These are phyloP conservation scores for Magallana gigas DNA, from an alignment of 1,140 invertebrate species.

Conservation along the genomic window DNA sequence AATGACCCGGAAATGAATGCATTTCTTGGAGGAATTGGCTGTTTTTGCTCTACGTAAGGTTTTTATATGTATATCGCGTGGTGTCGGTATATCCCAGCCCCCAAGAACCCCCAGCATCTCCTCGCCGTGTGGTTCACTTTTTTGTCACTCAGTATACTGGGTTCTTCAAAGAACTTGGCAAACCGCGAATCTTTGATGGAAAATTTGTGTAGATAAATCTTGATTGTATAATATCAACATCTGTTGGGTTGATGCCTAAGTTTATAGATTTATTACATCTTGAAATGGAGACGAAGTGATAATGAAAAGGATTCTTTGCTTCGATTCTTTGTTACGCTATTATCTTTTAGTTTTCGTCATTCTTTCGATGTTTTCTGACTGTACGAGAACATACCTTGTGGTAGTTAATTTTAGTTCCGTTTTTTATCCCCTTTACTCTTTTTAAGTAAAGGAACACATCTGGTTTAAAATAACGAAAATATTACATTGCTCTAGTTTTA, in stretches of 20 bases:
- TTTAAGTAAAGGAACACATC: too few relatives aligned
- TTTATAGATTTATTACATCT: background rate
- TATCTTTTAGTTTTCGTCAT: background rate
- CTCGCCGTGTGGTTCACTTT: background rate
- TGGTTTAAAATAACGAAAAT: too few relatives aligned
- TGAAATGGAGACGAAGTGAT: background rate
- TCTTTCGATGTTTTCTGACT: background rate
- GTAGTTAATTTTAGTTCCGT: too few relatives aligned
- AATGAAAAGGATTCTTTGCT: background rate
- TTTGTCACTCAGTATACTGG: background rate
- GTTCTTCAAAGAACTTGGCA: conserved; percentile 25
- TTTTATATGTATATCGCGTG: background rate
- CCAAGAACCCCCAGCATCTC: background rate
- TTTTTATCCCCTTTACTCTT: too few relatives aligned
- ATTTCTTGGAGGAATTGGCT: background rate
- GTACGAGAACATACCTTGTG: too few relatives aligned
- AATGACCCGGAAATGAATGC: conserved; percentile 2
- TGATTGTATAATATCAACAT: background rate
- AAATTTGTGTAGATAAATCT: conserved; percentile 19
- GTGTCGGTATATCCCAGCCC: background rate
- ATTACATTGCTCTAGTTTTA: too few relatives aligned
- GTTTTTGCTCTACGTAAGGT: background rate
- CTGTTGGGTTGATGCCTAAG: background rate
- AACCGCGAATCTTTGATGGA: background rate
- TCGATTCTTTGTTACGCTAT: background rate